Evolutionary conservation across 2,797 vertebrate species (phyloP).

Genomic region (Erpetoichthys calabaricus): DNA sequence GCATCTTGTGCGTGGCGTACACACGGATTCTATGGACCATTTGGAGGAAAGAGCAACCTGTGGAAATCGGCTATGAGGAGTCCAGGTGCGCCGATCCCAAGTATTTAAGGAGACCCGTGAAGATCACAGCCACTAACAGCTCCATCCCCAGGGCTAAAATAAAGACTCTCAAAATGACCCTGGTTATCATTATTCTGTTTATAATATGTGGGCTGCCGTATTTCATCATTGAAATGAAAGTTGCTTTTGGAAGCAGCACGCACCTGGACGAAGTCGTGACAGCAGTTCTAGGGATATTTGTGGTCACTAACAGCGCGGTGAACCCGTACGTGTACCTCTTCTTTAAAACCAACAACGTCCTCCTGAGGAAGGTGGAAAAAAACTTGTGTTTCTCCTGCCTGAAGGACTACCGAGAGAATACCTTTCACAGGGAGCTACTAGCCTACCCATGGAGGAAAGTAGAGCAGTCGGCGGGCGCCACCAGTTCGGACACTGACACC

Average conservation of each 20-base stretch:
- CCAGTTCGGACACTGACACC: slow-evolving; percentile 2
- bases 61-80: neutral
- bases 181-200: slow-evolving; percentile 34
- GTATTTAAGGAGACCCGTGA: slow-evolving; percentile 3
- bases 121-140: slow-evolving; percentile 9
- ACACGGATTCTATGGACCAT: slow-evolving; percentile 10
- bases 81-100: neutral
- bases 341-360: slow-evolving; percentile 24
- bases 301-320: slow-evolving; percentile 29
- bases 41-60: slow-evolving; percentile 7
- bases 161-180: slow-evolving; percentile 29
- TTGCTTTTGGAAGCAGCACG: slow-evolving; percentile 20
- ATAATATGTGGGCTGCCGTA: slow-evolving; percentile 37
- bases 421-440: slow-evolving; percentile 13
- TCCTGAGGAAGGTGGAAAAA: slow-evolving; percentile 21
- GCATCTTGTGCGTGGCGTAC: slow-evolving; percentile 17
- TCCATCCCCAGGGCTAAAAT: slow-evolving; percentile 23
- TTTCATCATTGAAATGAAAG: slow-evolving; percentile 28
- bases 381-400: slow-evolving; percentile 22
- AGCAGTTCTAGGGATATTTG: slow-evolving; percentile 29
- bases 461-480: slow-evolving; percentile 5
- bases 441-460: slow-evolving; percentile 2
- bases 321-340: slow-evolving; percentile 29
- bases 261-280: slow-evolving; percentile 18
- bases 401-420: slow-evolving; percentile 12